Base-by-base conservation (phyloP, 1,140 invertebrate species). In the Drosophila neocordata region DNA sequence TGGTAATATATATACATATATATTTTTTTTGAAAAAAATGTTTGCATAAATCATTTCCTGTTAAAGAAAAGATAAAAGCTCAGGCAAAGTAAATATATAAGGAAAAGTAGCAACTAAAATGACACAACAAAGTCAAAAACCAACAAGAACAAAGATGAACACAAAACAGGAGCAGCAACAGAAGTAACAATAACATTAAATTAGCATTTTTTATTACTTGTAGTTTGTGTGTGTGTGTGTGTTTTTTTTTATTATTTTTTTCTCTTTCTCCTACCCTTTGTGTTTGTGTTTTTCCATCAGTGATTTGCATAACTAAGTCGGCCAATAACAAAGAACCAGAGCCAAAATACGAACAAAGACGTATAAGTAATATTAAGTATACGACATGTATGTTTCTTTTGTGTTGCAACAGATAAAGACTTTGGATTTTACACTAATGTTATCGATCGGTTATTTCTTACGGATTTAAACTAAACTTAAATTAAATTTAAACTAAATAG, bases 121-220 rank as follows among this genome's bases (percentile, higher is more conserved):
- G 72, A 62, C 80, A 77, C 67, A 74, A 70, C 58, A 73, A 61
- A 69, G 58, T 78, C 66, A 78, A 71, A 78, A 51, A 27, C 65
- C 70, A 61, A 44, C 61, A 68, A 60, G 66, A 75, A 69, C 48
- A 59, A 69, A 51, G 31, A 68, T 62, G 63, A 69, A 71, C 58
- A 66, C 78, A 82, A 78, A 75, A 64, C 63, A 44, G 22, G 6
- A 44, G 52, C 52, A 56, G 37, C 61, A 31, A 35, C 74, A 82
- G 67, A 73, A 81, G 62, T 78, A 87, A 82, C 74, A 87, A 87
- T 88, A 87, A 88, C 78, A 87, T 88, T 75, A 87, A 87, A 87
- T 87, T 87, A 82, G 82, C 83, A 87, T 87, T 82, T 88, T 88
- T 82, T 85, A 85, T 87, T 85, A 82, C 77, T 85, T 87, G 84